Conservation (phyloP, 2,888 invertebrate species). For the Gryllus longicercus region DNA sequence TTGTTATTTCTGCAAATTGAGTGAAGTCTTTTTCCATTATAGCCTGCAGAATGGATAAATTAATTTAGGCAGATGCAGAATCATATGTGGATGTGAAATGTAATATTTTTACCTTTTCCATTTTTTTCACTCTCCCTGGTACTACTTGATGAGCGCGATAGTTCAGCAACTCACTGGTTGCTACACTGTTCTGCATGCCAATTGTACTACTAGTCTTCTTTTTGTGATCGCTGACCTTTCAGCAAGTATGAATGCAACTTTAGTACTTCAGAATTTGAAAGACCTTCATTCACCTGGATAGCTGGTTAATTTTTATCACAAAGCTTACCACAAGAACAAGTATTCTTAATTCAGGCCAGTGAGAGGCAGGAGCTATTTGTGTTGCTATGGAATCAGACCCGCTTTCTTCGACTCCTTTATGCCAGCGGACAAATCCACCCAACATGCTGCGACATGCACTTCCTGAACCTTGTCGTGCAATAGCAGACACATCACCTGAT, state of each 20-base stretch:
- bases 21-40: constrained; percentile 71
- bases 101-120: constrained; percentile 47
- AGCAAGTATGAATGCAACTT: not conserved
- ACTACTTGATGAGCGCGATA: constrained; percentile 70
- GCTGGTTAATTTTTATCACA: not conserved
- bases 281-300: too few species aligned
- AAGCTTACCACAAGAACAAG: constrained; percentile 76
- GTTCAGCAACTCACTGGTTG: constrained; percentile 79
- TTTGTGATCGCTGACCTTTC: constrained; percentile 62
- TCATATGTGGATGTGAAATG: not conserved
- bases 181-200: constrained; percentile 79
- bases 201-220: constrained; percentile 83
- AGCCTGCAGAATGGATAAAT: constrained; percentile 46
- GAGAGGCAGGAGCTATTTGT: constrained; percentile 65
- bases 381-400: constrained; percentile 75
- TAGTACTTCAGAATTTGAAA: too few species aligned
- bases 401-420: constrained; percentile 60
- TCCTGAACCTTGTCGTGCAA: constrained; percentile 87
- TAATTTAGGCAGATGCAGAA: not conserved
- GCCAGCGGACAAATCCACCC: constrained; percentile 95
- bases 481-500: constrained; percentile 66
- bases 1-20: constrained; percentile 87
- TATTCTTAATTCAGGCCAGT: constrained; percentile 90
- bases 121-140: constrained; percentile 62
- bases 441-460: constrained; percentile 93